Evolutionary conservation across 2,888 invertebrate species (phyloP).

Genomic region (Drosophila maculinotata): DNA sequence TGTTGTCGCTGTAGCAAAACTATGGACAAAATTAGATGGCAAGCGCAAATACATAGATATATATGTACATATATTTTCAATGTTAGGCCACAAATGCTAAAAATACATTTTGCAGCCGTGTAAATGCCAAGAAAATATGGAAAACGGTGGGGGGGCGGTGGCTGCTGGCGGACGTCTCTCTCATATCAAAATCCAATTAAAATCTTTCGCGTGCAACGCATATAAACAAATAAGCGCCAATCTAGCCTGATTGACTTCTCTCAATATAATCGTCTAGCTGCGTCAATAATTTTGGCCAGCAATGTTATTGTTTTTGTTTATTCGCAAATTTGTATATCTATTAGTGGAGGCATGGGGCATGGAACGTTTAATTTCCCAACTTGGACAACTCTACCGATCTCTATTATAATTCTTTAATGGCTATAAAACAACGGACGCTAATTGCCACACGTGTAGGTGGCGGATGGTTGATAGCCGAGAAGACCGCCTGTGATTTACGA

Average conservation of each 20-base stretch:
- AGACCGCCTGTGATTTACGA: slow-evolving; percentile 40
- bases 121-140: slow-evolving; percentile 56
- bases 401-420: slow-evolving; percentile 24
- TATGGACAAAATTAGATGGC: slow-evolving; percentile 63
- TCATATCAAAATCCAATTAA: slow-evolving; percentile 77
- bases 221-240: slow-evolving; percentile 61
- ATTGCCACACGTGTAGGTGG: slow-evolving; percentile 50
- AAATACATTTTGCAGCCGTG: slow-evolving; percentile 60
- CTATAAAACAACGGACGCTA: slow-evolving; percentile 62
- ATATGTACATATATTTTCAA: slow-evolving; percentile 56
- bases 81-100: slow-evolving; percentile 68
- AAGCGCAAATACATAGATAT: slow-evolving; percentile 10
- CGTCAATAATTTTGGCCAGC: slow-evolving; percentile 21
- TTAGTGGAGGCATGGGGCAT: not conserved
- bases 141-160: slow-evolving; percentile 38
- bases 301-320: not conserved
- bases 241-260: slow-evolving; percentile 36
- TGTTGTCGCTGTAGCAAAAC: slow-evolving; percentile 22
- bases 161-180: slow-evolving; percentile 26
- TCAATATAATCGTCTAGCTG: slow-evolving; percentile 12
- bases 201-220: slow-evolving; percentile 60
- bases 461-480: not conserved
- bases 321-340: not conserved
- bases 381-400: slow-evolving; percentile 6
- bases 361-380: slow-evolving; percentile 16